phyloP scores from a whole-genome alignment of 2,888 invertebrate species.

The Stenodema calcarata region DNA sequence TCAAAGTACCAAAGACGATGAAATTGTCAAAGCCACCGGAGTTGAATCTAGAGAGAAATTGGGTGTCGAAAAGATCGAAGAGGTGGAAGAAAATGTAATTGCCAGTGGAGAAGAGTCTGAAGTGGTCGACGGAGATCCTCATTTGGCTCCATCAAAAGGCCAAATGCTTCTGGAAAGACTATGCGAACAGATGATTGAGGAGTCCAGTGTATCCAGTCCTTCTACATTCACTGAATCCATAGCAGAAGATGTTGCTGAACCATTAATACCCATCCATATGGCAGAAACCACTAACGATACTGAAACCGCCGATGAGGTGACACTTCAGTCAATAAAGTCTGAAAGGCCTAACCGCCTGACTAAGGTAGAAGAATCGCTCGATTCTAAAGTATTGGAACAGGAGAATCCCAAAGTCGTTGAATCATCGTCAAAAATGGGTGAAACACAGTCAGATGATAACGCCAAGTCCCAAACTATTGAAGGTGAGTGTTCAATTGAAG shows the following conservation, averaged over 20 bases:
- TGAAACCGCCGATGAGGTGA: too few species aligned
- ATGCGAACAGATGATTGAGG: conserved; percentile 30
- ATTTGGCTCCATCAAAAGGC: not conserved
- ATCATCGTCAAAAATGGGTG: too few species aligned
- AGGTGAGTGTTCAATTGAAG: not conserved
- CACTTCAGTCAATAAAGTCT: too few species aligned
- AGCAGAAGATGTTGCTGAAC: not conserved
- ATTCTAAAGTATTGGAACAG: too few species aligned
- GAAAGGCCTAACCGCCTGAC: too few species aligned
- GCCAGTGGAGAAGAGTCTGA: not conserved
- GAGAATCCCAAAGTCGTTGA: too few species aligned
- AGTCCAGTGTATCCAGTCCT: not conserved
- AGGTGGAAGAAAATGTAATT: not conserved
- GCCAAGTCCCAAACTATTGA: too few species aligned
- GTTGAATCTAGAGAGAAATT: not conserved
- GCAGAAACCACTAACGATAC: too few species aligned
- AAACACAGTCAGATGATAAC: too few species aligned
- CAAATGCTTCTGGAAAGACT: not conserved
- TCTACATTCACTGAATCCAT: not conserved
- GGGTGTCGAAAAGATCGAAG: not conserved
- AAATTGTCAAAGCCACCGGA: not conserved
- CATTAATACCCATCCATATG: not conserved
- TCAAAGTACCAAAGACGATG: not conserved
- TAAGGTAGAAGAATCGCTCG: too few species aligned
- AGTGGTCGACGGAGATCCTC: too few species aligned